Conservation (phyloP, 1,140 invertebrate species). For the Drosophila equinoxialis region DNA sequence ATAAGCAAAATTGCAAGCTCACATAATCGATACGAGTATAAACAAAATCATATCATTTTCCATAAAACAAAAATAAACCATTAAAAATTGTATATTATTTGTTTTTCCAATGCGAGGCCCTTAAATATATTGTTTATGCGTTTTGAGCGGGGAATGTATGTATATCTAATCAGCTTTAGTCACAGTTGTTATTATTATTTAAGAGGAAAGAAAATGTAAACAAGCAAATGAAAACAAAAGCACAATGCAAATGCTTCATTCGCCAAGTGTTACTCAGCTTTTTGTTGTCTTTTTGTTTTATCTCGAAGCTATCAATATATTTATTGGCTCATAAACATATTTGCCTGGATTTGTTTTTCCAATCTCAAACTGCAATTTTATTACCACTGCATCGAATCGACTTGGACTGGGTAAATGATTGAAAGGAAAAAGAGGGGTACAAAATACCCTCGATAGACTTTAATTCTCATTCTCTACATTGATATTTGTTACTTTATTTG, state of each 20-base stretch:
- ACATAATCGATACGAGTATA: too few species aligned
- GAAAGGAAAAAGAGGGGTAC: too few species aligned
- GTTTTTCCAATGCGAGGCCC: too few species aligned
- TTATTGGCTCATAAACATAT: slow-evolving; percentile 33
- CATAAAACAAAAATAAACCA: too few species aligned
- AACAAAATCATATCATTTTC: too few species aligned
- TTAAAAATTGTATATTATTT: too few species aligned
- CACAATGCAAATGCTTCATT: slow-evolving; percentile 66
- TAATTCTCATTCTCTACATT: too few species aligned
- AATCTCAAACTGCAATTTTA: slow-evolving; percentile 46
- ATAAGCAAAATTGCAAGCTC: too few species aligned
- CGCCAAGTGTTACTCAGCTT: slow-evolving; percentile 56
- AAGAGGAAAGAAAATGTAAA: slow-evolving; percentile 18
- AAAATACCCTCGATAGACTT: too few species aligned
- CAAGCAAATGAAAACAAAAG: slow-evolving; percentile 34
- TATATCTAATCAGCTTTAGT: slow-evolving; percentile 64
- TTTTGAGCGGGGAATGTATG: slow-evolving; percentile 28
- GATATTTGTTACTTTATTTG: too few species aligned
- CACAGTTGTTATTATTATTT: slow-evolving; percentile 47
- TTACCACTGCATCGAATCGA: not conserved
- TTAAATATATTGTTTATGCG: slow-evolving; percentile 48
- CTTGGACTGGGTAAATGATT: not conserved
- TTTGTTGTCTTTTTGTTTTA: slow-evolving; percentile 25
- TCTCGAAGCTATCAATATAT: slow-evolving; percentile 55
- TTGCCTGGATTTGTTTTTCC: slow-evolving; percentile 33